Base-by-base conservation (phyloP, 1,140 invertebrate genomes). In the Centruroides sculpturatus region DNA sequence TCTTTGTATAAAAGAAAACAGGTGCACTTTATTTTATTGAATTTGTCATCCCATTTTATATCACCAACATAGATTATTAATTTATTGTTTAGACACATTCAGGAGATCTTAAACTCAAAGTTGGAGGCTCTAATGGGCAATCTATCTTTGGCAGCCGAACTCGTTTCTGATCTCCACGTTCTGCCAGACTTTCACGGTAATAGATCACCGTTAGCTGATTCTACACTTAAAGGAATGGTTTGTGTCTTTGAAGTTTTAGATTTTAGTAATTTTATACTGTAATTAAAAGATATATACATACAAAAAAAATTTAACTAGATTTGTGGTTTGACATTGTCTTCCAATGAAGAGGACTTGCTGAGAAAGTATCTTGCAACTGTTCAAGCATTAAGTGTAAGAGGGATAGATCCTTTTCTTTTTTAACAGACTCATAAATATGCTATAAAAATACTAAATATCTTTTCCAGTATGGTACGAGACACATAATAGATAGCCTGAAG, bases 151-250 rank as follows among this genome's bases (percentile, higher is more conserved):
- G 57, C 56, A 13, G 56, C 60, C 7, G 47, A 54, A 3, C 41
- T 65, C 13, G 57, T 58, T 47, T 34, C 41, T 10, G 50, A 93
- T 68, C 66, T 94, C 3, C 92, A 97, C 70, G 78, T 97, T 1
- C 94, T 86, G 83, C 92, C 92, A 8, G 92, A 96, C 77, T 94
- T 88, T 72, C 92, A 96, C 77, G 94, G 94, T 10, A 97, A 97
- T 77, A 79, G 94, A 54, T 94, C 91, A 6, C 92, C 92, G 3
- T 70, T 96, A 57, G 89, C 88, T 5, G 89, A 97, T 80, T 81
- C 91, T 9, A 80, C 76, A 46, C 75, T 96, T 58, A 85, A 79
- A 71, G 92, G 93, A 75, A 88, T 87, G 81, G 84, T 86, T 41
- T 2, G 41, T 41, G 8, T 41, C 41, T 41, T 41, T 41, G 12